phyloP scores from a whole-genome alignment of 2,888 invertebrate genomes.

The Cryptocephalus moraei region DNA sequence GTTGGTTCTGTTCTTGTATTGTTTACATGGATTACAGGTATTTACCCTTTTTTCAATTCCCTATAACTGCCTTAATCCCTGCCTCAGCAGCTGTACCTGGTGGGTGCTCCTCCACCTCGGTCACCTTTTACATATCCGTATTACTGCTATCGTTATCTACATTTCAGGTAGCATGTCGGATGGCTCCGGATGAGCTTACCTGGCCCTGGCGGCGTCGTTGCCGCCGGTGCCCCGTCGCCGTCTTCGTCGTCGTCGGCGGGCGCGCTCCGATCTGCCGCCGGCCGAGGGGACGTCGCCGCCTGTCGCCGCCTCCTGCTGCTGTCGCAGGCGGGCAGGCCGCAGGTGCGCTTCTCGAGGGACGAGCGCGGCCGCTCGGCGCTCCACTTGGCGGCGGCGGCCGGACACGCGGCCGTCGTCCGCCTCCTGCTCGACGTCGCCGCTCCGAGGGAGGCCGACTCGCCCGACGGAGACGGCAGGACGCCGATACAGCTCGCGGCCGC shows the following conservation, averaged over 20 bases:
- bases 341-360: constrained; percentile 35
- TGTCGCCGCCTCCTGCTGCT: constrained; percentile 30
- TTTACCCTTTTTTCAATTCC: too few relatives aligned
- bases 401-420: constrained; percentile 31
- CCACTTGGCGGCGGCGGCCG: constrained; percentile 35
- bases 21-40: too few relatives aligned
- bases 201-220: constrained; percentile 4
- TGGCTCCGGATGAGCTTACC: constrained; percentile 33
- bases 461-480: constrained; percentile 54
- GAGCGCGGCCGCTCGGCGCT: constrained; percentile 34
- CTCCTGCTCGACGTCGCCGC: constrained; percentile 34
- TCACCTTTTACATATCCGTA: too few relatives aligned
- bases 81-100: too few relatives aligned
- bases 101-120: too few relatives aligned
- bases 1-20: too few relatives aligned
- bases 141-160: constrained; percentile 3
- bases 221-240: constrained; percentile 11
- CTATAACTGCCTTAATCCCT: too few relatives aligned
- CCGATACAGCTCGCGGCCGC: constrained; percentile 71
- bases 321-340: constrained; percentile 7
- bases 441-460: constrained; percentile 42
- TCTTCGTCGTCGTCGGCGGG: constrained; percentile 14
- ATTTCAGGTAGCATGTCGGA: constrained; percentile 33
- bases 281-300: constrained; percentile 32
- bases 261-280: constrained; percentile 34